Percentiles rank a stretch among this genome's conserved stretches.
phyloP scores from a whole-genome alignment of 2,113 vertebrate species.

The Rhipidura dahli region DNA sequence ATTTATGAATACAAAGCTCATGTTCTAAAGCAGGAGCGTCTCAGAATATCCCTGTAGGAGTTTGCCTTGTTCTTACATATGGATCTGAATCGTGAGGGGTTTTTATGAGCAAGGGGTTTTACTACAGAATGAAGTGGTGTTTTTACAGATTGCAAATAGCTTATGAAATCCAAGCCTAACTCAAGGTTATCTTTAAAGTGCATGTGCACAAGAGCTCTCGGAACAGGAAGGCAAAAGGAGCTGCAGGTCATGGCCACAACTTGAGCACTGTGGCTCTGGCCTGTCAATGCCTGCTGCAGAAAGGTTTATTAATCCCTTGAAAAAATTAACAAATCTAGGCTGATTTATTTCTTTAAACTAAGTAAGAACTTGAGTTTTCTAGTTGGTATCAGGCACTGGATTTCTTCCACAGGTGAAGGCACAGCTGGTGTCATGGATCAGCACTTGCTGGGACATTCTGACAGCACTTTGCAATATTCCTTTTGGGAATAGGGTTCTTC shows the following conservation, averaged over 20 bases:
- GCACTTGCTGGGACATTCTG: not conserved
- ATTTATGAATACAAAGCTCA: not conserved
- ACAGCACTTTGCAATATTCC: not conserved
- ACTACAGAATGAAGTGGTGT: not conserved
- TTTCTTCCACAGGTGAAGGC: not conserved
- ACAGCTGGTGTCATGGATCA: not conserved
- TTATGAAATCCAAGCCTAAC: not conserved
- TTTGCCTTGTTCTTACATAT: not conserved
- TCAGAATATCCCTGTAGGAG: not conserved
- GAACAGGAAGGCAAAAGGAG: not conserved
- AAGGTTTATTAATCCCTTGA: not conserved
- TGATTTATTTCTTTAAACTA: not conserved
- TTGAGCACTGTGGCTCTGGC: not conserved
- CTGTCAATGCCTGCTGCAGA: not conserved
- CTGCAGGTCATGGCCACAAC: not conserved
- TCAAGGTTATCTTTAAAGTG: not conserved
- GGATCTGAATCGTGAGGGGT: not conserved
- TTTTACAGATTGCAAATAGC: not conserved
- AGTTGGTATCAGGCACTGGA: not conserved
- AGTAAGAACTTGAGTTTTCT: not conserved
- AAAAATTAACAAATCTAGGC: not conserved
- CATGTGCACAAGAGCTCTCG: not conserved
- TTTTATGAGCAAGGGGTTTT: not conserved
- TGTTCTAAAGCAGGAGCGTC: not conserved
- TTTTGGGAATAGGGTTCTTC: not conserved